Evolutionary conservation across 2,797 vertebrate species (phyloP), one percentile per base, ranked within the genome.

Genomic region (Mallotus villosus): DNA sequence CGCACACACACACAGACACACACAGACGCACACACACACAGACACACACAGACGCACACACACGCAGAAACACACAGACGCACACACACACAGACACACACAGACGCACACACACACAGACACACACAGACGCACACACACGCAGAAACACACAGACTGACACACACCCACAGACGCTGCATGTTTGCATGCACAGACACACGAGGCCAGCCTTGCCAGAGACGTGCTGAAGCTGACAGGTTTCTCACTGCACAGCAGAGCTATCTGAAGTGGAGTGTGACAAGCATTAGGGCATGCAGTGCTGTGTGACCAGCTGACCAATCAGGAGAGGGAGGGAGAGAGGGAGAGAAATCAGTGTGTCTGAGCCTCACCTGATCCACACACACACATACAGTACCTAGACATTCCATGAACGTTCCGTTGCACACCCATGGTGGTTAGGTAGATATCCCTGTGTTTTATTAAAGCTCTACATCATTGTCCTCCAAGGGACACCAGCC

Each of bases 1-100:
- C 63, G 14, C n/a, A 65, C 4, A 46, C 12, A 41, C 27, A 78
- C 76, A 75, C 71, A 73, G 60, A 71, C 59, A 21, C 46, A 55
- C 59, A 53, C 60, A 57, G 17, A 71, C 17, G 11, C 21, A 49
- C 17, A 19, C 5, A 25, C 41, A 49, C 11, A 12, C 2, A 12
- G 24, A 70, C 41, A 57, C 59, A 71, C 70, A 62, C 62, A 77
- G 21, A 74, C 53, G n/a, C 51, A 61, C 22, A 24, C 70, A 55
- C 25, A 66, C 16, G 14, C 71, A 72, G 58, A 76, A 51, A 46
- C 49, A 55, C 49, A 37, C 21, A 25, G 17, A 19, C 5, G 25
- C 41, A 49, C 11, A 12, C 11, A 12, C 24, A 73, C 29, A 55
- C 59, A 71, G 67, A 62, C 62, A 77, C 22, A 74, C 53, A 27